Evolutionary conservation across 1,140 invertebrate genomes (phyloP).

Genomic region (Diprion similis): DNA sequence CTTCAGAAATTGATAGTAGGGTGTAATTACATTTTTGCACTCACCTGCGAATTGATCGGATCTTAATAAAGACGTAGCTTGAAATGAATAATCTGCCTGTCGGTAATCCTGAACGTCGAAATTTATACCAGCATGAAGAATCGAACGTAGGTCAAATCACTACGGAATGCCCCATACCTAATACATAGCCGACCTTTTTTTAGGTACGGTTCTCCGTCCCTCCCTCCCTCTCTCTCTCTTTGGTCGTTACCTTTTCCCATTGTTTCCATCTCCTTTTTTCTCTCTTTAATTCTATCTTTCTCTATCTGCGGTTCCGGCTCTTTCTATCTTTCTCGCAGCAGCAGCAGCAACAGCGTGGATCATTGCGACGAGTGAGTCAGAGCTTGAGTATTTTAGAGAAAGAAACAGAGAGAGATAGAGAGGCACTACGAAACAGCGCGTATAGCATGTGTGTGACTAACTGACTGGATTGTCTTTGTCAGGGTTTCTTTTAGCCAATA

Average conservation of each 20-base stretch:
- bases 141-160: too few species aligned
- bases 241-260: not conserved
- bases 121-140: too few species aligned
- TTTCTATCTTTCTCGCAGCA: not conserved
- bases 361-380: not conserved
- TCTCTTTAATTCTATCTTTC: too few species aligned
- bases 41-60: too few species aligned
- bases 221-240: conserved; percentile 16
- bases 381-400: not conserved
- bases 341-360: not conserved
- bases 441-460: not conserved
- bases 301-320: not conserved
- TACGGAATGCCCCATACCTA: too few species aligned
- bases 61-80: too few species aligned
- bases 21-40: too few species aligned
- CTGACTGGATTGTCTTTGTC: not conserved
- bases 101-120: too few species aligned
- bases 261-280: not conserved
- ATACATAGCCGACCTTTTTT: not conserved
- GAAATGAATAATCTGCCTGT: too few species aligned
- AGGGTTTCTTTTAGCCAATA: too few species aligned
- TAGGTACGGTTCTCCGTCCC: not conserved
- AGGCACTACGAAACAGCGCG: not conserved
- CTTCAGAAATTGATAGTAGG: too few species aligned
- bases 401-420: not conserved